Base-by-base conservation (phyloP, 2,113 vertebrate species). In the Machaerirhynchus nigripectus region DNA sequence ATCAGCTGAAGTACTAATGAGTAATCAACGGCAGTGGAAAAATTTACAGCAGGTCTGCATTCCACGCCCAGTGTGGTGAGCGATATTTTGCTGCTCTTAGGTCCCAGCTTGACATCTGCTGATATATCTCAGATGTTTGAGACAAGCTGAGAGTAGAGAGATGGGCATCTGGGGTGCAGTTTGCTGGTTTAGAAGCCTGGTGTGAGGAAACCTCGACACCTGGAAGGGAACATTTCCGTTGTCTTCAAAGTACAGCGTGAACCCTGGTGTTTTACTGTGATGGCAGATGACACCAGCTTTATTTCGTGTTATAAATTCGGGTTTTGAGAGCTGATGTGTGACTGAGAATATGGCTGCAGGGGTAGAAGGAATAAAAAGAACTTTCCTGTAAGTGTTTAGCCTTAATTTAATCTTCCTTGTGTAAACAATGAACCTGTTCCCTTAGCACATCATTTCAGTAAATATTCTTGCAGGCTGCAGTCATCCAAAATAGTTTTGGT, bases 131-230 rank as follows among this genome's bases (percentile, higher is more conserved):
- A 61, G 69, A 11, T 44, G 53, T 84, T 23, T 85, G 93, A 82
- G 90, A 49, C 3, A 5, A 63, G 53, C 75, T 60, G 53, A 61
- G 85, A 91, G 67, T 1, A 17, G 42, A 87, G 76, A 77, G 46
- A 85, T 84, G 76, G 63, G 90, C 53, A 84, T 59, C 90, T 89
- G 69, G 90, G 90, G 92, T 76, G 85, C 71, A 59, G 40, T 91
- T 97, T 92, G 33, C 61, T 85, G 63, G 26, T 65, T 85, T 55
- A 73, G 77, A 53, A 90, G 65, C 53, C 42, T 49, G 37, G 79
- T 39, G 37, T 69, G 80, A 95, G 73, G 88, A 95, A 90, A 83
- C 86, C 73, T 97, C 1, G 2, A 10, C 83, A 84, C 87, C 83
- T 93, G 85, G 83, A 84, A 93, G 56, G 71, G 56, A 89, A 71